phyloP scores from a whole-genome alignment of 2,888 invertebrate genomes.

The Homarus gammarus region DNA sequence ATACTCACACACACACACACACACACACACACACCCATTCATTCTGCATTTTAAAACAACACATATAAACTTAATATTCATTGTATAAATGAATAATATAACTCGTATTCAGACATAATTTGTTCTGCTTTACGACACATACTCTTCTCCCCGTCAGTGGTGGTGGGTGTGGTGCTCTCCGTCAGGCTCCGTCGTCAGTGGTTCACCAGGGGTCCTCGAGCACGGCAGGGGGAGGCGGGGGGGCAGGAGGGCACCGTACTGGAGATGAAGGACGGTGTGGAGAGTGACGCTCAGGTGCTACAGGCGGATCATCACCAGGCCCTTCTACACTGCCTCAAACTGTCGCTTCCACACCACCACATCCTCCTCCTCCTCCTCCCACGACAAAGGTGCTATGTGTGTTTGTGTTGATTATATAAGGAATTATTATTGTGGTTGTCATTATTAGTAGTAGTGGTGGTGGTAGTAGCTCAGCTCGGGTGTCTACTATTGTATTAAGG shows the following conservation, averaged over 20 bases:
- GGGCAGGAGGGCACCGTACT: background rate
- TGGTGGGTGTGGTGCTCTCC: conserved; percentile 42
- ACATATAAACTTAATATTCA: too few species aligned
- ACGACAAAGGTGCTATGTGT: background rate
- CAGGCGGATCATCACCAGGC: background rate
- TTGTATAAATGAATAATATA: background rate
- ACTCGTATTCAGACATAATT: background rate
- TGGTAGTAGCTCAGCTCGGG: too few species aligned
- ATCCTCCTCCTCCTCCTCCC: background rate
- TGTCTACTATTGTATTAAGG: too few species aligned
- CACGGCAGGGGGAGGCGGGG: background rate
- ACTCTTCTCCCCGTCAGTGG: conserved; percentile 31
- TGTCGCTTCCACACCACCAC: too few species aligned
- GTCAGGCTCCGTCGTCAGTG: conserved; percentile 33
- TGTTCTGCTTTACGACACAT: too few species aligned
- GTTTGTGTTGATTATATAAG: background rate
- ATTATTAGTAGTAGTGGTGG: too few species aligned
- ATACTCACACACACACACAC: background rate
- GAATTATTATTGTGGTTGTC: background rate
- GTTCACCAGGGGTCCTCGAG: background rate
- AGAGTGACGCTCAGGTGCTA: background rate
- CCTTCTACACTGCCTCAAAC: conserved; percentile 1
- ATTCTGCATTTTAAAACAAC: too few species aligned
- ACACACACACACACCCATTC: too few species aligned
- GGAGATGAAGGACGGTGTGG: background rate